phyloP scores from a whole-genome alignment of 2,888 invertebrate genomes.

The Orthosia gracilis region DNA sequence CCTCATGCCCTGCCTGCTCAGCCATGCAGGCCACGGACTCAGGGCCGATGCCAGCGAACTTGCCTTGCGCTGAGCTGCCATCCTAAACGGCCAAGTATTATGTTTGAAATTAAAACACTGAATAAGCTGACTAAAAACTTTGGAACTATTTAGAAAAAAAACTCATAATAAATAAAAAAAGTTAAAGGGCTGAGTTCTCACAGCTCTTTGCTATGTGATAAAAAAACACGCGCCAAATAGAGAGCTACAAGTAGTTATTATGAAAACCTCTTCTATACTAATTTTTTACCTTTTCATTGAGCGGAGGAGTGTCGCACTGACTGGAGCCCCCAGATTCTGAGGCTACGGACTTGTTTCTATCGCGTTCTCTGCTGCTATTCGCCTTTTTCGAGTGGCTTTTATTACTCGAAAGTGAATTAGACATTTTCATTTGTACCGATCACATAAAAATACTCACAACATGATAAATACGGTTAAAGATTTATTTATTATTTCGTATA shows the following conservation, averaged over 20 bases:
- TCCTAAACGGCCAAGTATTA: slow-evolving; percentile 73
- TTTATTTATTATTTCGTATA: slow-evolving; percentile 30
- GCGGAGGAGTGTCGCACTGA: slow-evolving; percentile 88
- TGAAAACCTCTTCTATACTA: slow-evolving; percentile 26
- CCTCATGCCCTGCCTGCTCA: slow-evolving; percentile 84
- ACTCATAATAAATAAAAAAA: background rate
- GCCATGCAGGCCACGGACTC: slow-evolving; percentile 88
- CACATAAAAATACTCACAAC: slow-evolving; percentile 53
- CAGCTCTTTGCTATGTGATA: background rate
- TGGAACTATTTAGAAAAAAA: background rate
- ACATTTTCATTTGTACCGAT: slow-evolving; percentile 74
- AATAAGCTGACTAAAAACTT: background rate
- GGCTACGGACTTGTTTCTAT: slow-evolving; percentile 84
- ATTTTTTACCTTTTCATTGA: slow-evolving; percentile 84
- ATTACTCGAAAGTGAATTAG: slow-evolving; percentile 79
- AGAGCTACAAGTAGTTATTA: slow-evolving; percentile 28
- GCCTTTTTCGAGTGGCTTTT: slow-evolving; percentile 85
- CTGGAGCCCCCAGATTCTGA: slow-evolving; percentile 89
- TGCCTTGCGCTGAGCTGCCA: slow-evolving; percentile 84
- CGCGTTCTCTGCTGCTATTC: slow-evolving; percentile 83
- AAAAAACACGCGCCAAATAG: slow-evolving; percentile 42
- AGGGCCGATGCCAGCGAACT: slow-evolving; percentile 86
- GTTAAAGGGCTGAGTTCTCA: background rate
- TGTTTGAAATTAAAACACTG: background rate
- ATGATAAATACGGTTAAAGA: slow-evolving; percentile 40